Base-by-base conservation (phyloP, 2,888 invertebrate species). In the Sicus ferrugineus region DNA sequence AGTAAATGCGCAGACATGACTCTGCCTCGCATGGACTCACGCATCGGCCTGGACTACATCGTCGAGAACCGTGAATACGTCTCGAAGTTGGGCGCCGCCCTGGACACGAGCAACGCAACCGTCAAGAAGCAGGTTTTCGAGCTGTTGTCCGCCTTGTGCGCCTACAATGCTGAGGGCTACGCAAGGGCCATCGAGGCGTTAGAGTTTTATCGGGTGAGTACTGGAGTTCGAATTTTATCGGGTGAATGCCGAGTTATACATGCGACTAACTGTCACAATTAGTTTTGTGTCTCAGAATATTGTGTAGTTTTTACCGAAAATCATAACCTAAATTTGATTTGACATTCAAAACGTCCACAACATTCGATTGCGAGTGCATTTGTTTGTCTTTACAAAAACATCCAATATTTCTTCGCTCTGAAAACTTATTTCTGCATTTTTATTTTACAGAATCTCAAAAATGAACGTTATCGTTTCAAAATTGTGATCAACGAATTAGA, bases 51-150 rank as follows among this genome's bases (percentile, higher is more conserved):
- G 86, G 95, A 96, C 88, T 95, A 95, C 86, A 95, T 97, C 84
- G 95, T 96, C 77, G 94, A 96, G 86, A 95, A 96, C 87, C 93
- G 93, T 75, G 96, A 96, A 86, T 96, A 96, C 86, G 93, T 94
- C 78, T 90, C 91, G 79, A 96, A 96, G 86, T 90, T 97, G 80
- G 95, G 96, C 65, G 93, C 94, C 86, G 97, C 97, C 77, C 89
- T 97, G 86, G 95, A 96, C 84, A 95, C 96, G 52, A 92, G 90
- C 77, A 96, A 95, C 82, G 90, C 91, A 67, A 92, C 94, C 74
- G 95, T 97, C 78, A 97, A 97, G 89, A 97, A 97, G 86, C 97
- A 97, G 89, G 96, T 97, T 82, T 94, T 97, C 86, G 97, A 98
- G 88, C 88, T 98, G 73, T 89, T 98, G 75, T 96, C 96, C 67